phyloP scores from a whole-genome alignment of 2,888 invertebrate species.

The Zootermopsis nevadensis region DNA sequence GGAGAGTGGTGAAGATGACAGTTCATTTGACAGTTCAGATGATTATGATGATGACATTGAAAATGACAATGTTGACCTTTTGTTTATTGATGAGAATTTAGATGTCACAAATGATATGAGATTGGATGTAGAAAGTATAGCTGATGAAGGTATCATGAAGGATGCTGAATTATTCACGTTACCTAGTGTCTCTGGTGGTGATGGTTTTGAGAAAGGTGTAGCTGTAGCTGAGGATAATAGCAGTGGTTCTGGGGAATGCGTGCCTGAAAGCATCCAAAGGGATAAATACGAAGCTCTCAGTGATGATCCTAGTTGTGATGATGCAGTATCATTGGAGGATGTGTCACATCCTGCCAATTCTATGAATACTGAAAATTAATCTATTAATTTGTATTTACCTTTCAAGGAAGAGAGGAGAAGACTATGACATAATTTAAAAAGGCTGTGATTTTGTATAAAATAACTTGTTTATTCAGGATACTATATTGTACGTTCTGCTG shows the following conservation, averaged over 20 bases:
- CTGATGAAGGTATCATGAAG: not conserved
- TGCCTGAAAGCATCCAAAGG: conserved; percentile 3
- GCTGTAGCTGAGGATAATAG: not conserved
- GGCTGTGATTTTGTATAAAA: conserved; percentile 15
- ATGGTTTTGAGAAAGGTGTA: not conserved
- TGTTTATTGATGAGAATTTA: not conserved
- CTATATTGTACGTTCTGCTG: too few species aligned
- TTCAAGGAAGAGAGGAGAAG: not conserved
- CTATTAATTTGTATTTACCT: not conserved
- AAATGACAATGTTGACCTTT: not conserved
- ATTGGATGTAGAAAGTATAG: conserved; percentile 13
- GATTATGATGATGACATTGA: not conserved
- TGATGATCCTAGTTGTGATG: conserved; percentile 16
- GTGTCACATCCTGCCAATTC: not conserved
- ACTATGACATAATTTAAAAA: not conserved
- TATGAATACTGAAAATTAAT: not conserved
- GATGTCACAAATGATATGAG: too few species aligned
- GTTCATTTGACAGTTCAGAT: not conserved
- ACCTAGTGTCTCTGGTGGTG: not conserved
- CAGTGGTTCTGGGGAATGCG: conserved; percentile 13
- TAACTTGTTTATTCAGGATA: not conserved
- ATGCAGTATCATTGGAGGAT: not conserved
- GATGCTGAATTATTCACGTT: not conserved
- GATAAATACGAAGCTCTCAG: conserved; percentile 40
- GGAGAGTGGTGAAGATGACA: not conserved